Evolutionary conservation across 2,888 invertebrate species (phyloP).

Genomic region (Meteorus cinctellus): DNA sequence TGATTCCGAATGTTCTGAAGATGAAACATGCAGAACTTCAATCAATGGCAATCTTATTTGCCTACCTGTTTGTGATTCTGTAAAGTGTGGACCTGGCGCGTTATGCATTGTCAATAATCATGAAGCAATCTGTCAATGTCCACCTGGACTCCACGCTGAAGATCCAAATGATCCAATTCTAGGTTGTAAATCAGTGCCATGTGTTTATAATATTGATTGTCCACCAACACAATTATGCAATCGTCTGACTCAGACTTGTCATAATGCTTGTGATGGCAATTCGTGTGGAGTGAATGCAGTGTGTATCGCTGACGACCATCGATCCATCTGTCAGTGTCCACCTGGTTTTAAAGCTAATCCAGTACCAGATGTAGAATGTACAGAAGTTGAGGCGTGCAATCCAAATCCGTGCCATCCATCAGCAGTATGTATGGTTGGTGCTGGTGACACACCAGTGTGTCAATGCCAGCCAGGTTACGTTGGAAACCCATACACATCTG

Average conservation of each 20-base stretch:
- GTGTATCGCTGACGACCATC: slow-evolving; percentile 90
- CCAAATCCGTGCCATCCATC: slow-evolving; percentile 87
- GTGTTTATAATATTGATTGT: slow-evolving; percentile 91
- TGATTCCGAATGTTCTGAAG: slow-evolving; percentile 89
- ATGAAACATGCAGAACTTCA: slow-evolving; percentile 83
- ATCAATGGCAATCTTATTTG: slow-evolving; percentile 79
- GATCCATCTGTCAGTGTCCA: slow-evolving; percentile 88
- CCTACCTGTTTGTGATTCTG: slow-evolving; percentile 84
- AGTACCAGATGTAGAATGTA: slow-evolving; percentile 87
- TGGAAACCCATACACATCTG: slow-evolving; percentile 83
- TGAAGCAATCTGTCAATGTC: slow-evolving; percentile 91
- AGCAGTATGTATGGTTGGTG: slow-evolving; percentile 84
- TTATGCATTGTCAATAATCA: slow-evolving; percentile 93
- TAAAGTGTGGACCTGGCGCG: slow-evolving; percentile 89
- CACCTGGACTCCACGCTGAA: slow-evolving; percentile 89
- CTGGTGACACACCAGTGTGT: slow-evolving; percentile 82
- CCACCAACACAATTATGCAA: slow-evolving; percentile 87
- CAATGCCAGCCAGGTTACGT: slow-evolving; percentile 85
- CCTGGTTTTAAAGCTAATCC: slow-evolving; percentile 88
- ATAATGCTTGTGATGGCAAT: slow-evolving; percentile 86
- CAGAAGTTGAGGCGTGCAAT: slow-evolving; percentile 81
- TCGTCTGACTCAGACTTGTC: slow-evolving; percentile 86
- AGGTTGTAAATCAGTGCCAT: slow-evolving; percentile 87
- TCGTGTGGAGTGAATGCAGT: slow-evolving; percentile 91
- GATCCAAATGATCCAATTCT: slow-evolving; percentile 85